Conservation (phyloP, 1,140 invertebrate genomes). For the Rhynchophorus ferrugineus region DNA sequence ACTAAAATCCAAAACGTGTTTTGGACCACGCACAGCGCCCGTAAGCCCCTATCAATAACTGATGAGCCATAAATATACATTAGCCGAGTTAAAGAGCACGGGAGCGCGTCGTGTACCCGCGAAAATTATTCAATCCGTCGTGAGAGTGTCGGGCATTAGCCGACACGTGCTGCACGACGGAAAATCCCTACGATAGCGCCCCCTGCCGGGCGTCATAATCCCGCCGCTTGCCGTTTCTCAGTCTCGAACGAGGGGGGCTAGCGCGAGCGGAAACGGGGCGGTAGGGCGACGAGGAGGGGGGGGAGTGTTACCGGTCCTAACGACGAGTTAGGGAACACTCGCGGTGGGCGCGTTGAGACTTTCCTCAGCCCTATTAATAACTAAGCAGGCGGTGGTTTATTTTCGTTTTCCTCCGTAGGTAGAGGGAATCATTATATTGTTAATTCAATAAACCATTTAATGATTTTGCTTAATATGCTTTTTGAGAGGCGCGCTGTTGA, state of each 20-base stretch:
- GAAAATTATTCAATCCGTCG: slow-evolving; percentile 19
- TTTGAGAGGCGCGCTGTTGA: too few species aligned
- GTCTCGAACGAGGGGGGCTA: neutral
- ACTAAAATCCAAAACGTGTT: slow-evolving; percentile 18
- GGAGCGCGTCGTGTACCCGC: neutral
- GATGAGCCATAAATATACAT: slow-evolving; percentile 22
- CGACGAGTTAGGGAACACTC: too few species aligned
- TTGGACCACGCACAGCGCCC: slow-evolving; percentile 12
- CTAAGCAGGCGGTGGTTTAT: too few species aligned
- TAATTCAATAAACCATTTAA: too few species aligned
- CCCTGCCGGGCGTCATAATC: neutral
- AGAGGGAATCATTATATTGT: too few species aligned
- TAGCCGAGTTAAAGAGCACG: slow-evolving; percentile 17
- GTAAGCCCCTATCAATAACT: slow-evolving; percentile 21
- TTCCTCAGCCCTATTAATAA: too few species aligned
- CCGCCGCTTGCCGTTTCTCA: neutral
- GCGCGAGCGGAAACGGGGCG: neutral
- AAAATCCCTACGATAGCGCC: neutral
- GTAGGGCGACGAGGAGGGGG: too few species aligned
- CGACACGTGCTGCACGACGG: neutral
- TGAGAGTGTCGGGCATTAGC: slow-evolving; percentile 13
- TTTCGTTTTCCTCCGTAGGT: too few species aligned
- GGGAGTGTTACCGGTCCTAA: too few species aligned
- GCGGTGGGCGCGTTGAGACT: too few species aligned
- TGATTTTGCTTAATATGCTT: too few species aligned